phyloP scores from a whole-genome alignment of 1,140 invertebrate species.

The Colletes latitarsis region DNA sequence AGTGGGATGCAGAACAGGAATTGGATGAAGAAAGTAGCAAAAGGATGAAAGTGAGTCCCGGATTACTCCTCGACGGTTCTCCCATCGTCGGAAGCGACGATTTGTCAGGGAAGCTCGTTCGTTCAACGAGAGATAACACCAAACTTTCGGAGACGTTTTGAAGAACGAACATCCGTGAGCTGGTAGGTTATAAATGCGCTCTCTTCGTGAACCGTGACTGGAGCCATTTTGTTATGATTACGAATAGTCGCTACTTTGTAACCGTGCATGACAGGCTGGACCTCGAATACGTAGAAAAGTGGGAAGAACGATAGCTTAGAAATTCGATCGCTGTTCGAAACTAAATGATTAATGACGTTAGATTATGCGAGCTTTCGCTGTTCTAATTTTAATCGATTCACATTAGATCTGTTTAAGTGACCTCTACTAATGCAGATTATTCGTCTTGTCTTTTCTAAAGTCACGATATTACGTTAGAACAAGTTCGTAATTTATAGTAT shows the following conservation, averaged over 20 bases:
- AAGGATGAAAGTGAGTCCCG: conserved; percentile 42
- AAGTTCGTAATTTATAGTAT: too few species aligned
- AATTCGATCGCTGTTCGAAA: too few species aligned
- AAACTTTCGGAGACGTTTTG: conserved; percentile 62
- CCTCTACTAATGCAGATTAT: too few species aligned
- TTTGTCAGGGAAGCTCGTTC: conserved; percentile 64
- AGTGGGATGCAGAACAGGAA: neutral
- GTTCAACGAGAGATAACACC: conserved; percentile 58
- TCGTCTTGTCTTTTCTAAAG: too few species aligned
- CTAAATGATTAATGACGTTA: too few species aligned
- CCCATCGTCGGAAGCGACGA: conserved; percentile 50
- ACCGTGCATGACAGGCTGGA: conserved; percentile 40
- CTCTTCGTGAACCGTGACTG: conserved; percentile 20
- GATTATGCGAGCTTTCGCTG: too few species aligned
- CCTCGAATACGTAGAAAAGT: neutral
- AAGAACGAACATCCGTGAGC: conserved; percentile 53
- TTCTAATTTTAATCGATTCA: too few species aligned
- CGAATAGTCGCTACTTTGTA: conserved; percentile 39
- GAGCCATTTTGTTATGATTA: conserved; percentile 52
- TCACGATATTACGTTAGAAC: too few species aligned
- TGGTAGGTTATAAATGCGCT: conserved; percentile 56
- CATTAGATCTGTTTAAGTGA: too few species aligned
- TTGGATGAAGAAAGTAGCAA: neutral
- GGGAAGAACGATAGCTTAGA: neutral
- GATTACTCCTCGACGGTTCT: conserved; percentile 1